These are phyloP conservation scores for Herminia tarsipennalis DNA, from an alignment of 2,888 invertebrate species.

Conservation along the genomic window DNA sequence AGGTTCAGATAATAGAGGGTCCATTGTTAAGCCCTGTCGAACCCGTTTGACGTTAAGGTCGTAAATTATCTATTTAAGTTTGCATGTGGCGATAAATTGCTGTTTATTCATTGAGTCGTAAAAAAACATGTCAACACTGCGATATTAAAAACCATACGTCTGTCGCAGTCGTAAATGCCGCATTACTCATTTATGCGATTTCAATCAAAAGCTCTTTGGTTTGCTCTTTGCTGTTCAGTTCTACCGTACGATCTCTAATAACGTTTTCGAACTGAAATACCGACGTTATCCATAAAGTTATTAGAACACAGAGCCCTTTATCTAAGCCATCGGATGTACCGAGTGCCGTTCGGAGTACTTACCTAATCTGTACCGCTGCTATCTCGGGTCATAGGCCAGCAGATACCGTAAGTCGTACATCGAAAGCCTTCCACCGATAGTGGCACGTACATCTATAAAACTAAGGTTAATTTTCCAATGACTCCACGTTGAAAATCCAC, in stretches of 20 bases:
- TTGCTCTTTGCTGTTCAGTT: slow-evolving; percentile 17
- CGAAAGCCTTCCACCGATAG: slow-evolving; percentile 40
- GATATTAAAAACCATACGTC: slow-evolving; percentile 32
- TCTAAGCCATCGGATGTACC: slow-evolving; percentile 63
- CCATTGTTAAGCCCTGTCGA: slow-evolving; percentile 42
- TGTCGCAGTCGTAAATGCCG: slow-evolving; percentile 12
- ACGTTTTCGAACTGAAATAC: slow-evolving; percentile 44
- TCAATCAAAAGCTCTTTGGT: slow-evolving; percentile 20
- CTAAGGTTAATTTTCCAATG: slow-evolving; percentile 57
- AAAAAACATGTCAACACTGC: slow-evolving; percentile 67
- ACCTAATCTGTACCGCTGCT: slow-evolving; percentile 68
- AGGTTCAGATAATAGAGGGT: slow-evolving; percentile 20
- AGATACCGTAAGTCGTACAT: slow-evolving; percentile 68
- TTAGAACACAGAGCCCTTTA: slow-evolving; percentile 61
- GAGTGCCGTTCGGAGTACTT: slow-evolving; percentile 55
- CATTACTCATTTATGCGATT: slow-evolving; percentile 16
- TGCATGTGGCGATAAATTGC: slow-evolving; percentile 77
- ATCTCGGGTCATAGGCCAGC: slow-evolving; percentile 75
- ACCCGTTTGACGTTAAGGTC: slow-evolving; percentile 71
- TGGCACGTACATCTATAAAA: slow-evolving; percentile 42
- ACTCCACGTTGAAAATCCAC: slow-evolving; percentile 19
- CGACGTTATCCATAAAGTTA: slow-evolving; percentile 58
- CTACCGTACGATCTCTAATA: slow-evolving; percentile 30
- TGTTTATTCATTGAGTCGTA: slow-evolving; percentile 59
- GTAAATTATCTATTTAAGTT: slow-evolving; percentile 80